Conservation (phyloP, 2,888 invertebrate genomes). For the Omphaloscelis lunosa region DNA sequence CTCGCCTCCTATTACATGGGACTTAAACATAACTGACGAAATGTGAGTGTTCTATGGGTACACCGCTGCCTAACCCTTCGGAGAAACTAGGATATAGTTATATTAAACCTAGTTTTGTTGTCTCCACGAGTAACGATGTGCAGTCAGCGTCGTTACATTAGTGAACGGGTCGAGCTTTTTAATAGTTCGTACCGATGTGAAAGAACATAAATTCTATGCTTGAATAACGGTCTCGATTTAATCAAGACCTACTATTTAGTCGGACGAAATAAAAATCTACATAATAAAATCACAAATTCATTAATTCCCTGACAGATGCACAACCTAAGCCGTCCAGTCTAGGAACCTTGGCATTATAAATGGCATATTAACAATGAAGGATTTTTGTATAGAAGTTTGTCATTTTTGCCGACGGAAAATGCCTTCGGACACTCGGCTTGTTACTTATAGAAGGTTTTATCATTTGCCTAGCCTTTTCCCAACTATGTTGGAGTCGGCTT, state of each 20-base stretch:
- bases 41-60: too few relatives aligned
- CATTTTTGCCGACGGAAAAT: background rate
- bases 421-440: background rate
- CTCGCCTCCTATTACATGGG: too few relatives aligned
- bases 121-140: background rate
- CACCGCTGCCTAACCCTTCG: background rate
- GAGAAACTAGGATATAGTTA: background rate
- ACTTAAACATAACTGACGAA: too few relatives aligned
- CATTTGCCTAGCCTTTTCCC: too few relatives aligned
- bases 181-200: background rate
- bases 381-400: too few relatives aligned
- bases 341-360: too few relatives aligned
- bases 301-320: too few relatives aligned
- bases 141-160: background rate
- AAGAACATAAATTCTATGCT: background rate
- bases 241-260: background rate
- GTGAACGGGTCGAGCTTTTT: background rate
- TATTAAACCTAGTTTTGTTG: background rate
- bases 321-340: too few relatives aligned
- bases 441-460: background rate
- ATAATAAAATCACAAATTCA: too few relatives aligned
- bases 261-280: too few relatives aligned
- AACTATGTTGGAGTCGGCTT: too few relatives aligned
- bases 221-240: background rate
- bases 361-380: too few relatives aligned